phyloP scores from a whole-genome alignment of 1,140 invertebrate species.

The Drosophila navojoa region DNA sequence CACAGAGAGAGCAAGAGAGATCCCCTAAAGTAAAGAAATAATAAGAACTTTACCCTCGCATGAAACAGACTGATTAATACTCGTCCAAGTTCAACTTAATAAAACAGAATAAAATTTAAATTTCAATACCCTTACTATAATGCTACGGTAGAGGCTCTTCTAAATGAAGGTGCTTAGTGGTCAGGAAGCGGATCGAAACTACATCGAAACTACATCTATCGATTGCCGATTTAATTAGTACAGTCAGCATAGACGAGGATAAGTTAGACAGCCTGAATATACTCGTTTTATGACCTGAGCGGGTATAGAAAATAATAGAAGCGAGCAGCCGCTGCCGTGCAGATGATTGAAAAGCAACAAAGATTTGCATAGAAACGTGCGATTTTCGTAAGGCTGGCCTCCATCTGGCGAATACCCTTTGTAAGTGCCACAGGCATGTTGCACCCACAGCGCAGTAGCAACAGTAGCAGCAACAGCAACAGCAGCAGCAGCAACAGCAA shows the following conservation, averaged over 20 bases:
- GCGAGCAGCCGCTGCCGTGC: slow-evolving; percentile 55
- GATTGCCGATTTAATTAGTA: too few relatives aligned
- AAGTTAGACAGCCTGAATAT: neutral
- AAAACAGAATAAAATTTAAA: too few relatives aligned
- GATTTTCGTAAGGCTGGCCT: slow-evolving; percentile 67
- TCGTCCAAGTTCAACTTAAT: neutral
- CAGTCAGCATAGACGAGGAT: too few relatives aligned
- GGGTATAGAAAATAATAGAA: slow-evolving; percentile 37
- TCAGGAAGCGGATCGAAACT: too few relatives aligned
- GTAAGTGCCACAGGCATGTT: slow-evolving; percentile 45
- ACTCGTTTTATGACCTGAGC: neutral
- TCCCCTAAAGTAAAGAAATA: slow-evolving; percentile 1
- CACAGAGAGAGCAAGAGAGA: slow-evolving; percentile 18
- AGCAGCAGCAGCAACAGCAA: neutral
- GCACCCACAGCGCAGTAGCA: slow-evolving; percentile 48
- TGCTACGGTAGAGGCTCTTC: too few relatives aligned
- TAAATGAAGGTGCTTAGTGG: too few relatives aligned
- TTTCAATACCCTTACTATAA: too few relatives aligned
- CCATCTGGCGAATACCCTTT: slow-evolving; percentile 60
- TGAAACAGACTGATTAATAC: neutral
- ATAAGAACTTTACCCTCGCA: neutral
- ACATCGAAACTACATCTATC: too few relatives aligned
- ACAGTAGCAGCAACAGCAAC: neutral
- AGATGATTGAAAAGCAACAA: slow-evolving; percentile 75
- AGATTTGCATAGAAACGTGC: slow-evolving; percentile 82